phyloP scores from a whole-genome alignment of 2,797 vertebrate genomes.

The Pygocentrus nattereri region DNA sequence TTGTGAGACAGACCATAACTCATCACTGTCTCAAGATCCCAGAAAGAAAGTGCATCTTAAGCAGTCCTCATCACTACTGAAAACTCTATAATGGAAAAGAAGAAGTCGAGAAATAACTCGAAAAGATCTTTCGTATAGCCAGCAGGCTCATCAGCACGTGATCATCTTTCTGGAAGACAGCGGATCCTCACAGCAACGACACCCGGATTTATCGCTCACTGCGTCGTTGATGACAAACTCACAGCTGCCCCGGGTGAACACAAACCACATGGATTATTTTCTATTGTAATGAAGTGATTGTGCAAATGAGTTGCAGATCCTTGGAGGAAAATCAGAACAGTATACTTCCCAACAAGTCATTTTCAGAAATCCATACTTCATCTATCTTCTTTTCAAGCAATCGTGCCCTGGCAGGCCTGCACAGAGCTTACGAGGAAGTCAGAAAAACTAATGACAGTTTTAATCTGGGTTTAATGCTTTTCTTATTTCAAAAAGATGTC shows the following conservation, averaged over 20 bases:
- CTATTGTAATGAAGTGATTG: conserved; percentile 42
- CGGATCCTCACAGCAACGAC: conserved; percentile 25
- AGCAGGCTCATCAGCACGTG: conserved; percentile 18
- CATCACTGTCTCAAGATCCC: conserved; percentile 2
- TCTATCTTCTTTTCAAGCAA: conserved; percentile 22
- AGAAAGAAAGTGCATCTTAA: background rate
- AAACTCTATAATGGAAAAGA: background rate
- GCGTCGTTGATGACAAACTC: conserved; percentile 27
- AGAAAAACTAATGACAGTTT: conserved; percentile 29
- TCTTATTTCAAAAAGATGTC: conserved; percentile 1
- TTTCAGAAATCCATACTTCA: conserved; percentile 29
- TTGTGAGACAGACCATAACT: conserved; percentile 37
- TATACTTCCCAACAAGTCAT: conserved; percentile 18
- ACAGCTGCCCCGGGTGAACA: conserved; percentile 1
- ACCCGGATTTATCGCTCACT: conserved; percentile 42
- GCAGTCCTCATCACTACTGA: background rate
- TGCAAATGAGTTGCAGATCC: conserved; percentile 35
- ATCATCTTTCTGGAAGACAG: conserved; percentile 22
- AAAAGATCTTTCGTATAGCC: conserved; percentile 25
- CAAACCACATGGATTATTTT: conserved; percentile 34
- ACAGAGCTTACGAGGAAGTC: conserved; percentile 29
- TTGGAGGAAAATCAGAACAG: conserved; percentile 38
- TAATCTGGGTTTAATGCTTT: conserved; percentile 14
- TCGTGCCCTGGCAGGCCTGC: conserved; percentile 37
- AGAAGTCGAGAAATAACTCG: background rate